Evolutionary conservation across 2,888 invertebrate species (phyloP).

Genomic region (Ethmia dodecea): DNA sequence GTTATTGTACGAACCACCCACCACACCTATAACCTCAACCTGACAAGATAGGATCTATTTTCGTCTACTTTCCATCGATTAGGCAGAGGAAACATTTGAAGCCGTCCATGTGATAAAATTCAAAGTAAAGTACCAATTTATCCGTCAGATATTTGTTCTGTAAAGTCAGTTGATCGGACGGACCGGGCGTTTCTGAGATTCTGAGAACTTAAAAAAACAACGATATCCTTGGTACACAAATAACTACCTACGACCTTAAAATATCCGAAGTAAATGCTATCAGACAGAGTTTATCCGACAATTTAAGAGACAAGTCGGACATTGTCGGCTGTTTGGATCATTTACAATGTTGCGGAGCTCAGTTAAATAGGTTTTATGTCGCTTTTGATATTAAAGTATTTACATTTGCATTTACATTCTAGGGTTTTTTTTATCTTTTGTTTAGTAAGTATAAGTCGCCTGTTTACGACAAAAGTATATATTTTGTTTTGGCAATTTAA

Average conservation of each 20-base stretch:
- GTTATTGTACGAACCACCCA: too few species aligned
- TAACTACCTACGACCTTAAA: constrained; percentile 9
- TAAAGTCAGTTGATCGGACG: not conserved
- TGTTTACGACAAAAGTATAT: too few species aligned
- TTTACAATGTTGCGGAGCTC: constrained; percentile 36
- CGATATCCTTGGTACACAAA: constrained; percentile 3
- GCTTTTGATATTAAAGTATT: constrained; percentile 36
- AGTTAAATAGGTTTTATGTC: constrained; percentile 33
- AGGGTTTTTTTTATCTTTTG: too few species aligned
- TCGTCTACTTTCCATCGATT: not conserved
- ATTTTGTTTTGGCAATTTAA: too few species aligned
- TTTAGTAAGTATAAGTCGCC: too few species aligned
- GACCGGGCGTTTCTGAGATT: constrained; percentile 1
- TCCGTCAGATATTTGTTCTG: constrained; percentile 1
- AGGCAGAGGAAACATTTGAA: too few species aligned
- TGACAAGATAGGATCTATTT: constrained; percentile 5
- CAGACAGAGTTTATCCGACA: constrained; percentile 39
- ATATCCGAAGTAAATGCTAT: constrained; percentile 20
- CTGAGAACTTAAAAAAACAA: constrained; percentile 2
- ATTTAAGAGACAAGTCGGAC: constrained; percentile 52
- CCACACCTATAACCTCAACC: too few species aligned
- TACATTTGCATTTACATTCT: constrained; percentile 20
- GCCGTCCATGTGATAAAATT: constrained; percentile 1
- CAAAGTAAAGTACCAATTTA: constrained; percentile 2
- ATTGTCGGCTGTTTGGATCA: constrained; percentile 27